Evolutionary conservation across 2,888 invertebrate species (phyloP).

Genomic region (Crossocerus cetratus): DNA sequence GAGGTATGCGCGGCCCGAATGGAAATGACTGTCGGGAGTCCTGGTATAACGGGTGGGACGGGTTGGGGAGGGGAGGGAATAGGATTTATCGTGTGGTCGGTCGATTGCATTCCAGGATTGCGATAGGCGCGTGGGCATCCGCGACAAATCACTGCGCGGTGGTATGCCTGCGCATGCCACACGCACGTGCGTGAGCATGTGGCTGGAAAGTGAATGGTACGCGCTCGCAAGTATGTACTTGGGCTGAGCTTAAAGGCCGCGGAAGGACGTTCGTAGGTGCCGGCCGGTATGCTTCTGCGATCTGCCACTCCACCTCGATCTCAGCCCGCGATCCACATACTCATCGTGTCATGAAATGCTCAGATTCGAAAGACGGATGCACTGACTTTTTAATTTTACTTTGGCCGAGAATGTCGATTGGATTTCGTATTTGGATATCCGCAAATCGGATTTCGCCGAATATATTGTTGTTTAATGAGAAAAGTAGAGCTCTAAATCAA

Average conservation of each 20-base stretch:
- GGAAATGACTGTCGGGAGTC: background rate
- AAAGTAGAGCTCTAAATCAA: too few relatives aligned
- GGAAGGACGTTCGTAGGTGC: constrained; percentile 37
- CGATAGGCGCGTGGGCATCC: constrained; percentile 14
- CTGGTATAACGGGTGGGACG: background rate
- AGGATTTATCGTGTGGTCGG: constrained; percentile 21
- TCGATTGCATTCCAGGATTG: constrained; percentile 7
- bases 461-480: too few relatives aligned
- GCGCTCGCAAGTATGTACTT: constrained; percentile 30
- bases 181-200: constrained; percentile 38
- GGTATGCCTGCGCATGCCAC: constrained; percentile 23
- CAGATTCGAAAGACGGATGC: too few relatives aligned
- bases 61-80: background rate
- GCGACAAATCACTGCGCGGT: background rate
- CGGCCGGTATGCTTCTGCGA: too few relatives aligned
- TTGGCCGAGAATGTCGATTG: too few relatives aligned
- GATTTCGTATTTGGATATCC: too few relatives aligned
- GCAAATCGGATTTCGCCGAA: too few relatives aligned
- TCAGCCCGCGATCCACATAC: too few relatives aligned
- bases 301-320: too few relatives aligned
- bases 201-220: constrained; percentile 48
- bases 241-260: constrained; percentile 30
- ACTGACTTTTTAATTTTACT: too few relatives aligned
- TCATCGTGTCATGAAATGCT: too few relatives aligned
- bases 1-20: too few relatives aligned